These are phyloP conservation scores for human (Homo sapiens) DNA, from an alignment of 2,113 vertebrate genomes.

Conservation along the genomic window DNA sequence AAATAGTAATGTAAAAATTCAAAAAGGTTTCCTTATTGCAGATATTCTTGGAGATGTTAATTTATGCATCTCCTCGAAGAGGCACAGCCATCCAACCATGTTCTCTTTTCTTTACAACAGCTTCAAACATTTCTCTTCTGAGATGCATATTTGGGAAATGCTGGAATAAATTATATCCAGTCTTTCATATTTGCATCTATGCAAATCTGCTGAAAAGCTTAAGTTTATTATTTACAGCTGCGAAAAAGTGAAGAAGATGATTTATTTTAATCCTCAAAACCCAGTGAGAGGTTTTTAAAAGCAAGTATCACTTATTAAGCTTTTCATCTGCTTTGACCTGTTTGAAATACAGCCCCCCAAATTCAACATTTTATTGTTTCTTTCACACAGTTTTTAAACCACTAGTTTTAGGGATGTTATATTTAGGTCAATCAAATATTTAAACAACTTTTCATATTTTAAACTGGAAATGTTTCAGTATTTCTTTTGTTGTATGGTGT, in stretches of 20 bases:
- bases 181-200: not conserved
- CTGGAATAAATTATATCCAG: not conserved
- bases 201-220: not conserved
- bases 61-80: not conserved
- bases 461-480: not conserved
- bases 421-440: slow-evolving; percentile 27
- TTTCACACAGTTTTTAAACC: not conserved
- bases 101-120: not conserved
- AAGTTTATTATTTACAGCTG: not conserved
- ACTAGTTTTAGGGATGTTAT: not conserved
- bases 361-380: not conserved
- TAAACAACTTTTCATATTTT: not conserved
- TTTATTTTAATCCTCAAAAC: not conserved
- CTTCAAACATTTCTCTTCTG: not conserved
- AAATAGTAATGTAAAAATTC: not conserved
- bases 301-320: not conserved
- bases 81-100: not conserved
- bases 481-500: slow-evolving; percentile 13
- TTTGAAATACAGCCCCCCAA: not conserved
- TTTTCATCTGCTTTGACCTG: not conserved
- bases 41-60: not conserved
- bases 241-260: not conserved
- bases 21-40: not conserved
- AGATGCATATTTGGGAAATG: not conserved
- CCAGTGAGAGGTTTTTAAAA: not conserved